Conservation (phyloP, 2,888 invertebrate genomes). For the Coenonympha glycerion region DNA sequence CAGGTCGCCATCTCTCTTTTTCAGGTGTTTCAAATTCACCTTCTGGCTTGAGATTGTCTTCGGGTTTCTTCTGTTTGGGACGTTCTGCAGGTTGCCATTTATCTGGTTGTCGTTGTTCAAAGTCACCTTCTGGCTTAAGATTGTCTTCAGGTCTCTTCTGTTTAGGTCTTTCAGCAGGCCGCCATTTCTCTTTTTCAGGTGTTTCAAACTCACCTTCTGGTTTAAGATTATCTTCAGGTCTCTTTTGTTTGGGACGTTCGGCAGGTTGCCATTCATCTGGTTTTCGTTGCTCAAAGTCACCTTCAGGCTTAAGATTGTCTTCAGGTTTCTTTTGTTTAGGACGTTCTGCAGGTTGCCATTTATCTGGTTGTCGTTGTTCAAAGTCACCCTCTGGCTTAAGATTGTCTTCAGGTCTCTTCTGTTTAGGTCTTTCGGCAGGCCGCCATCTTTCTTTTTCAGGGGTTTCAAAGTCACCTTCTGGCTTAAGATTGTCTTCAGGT, state of each 20-base stretch:
- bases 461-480: slow-evolving; percentile 73
- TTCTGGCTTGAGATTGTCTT: slow-evolving; percentile 75
- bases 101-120: slow-evolving; percentile 46
- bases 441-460: slow-evolving; percentile 47
- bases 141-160: slow-evolving; percentile 71
- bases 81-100: slow-evolving; percentile 58
- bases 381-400: slow-evolving; percentile 72
- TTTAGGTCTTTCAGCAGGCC: slow-evolving; percentile 52
- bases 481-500: slow-evolving; percentile 73
- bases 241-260: slow-evolving; percentile 51
- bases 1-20: slow-evolving; percentile 45
- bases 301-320: slow-evolving; percentile 60
- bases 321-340: slow-evolving; percentile 50
- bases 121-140: slow-evolving; percentile 73
- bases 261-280: slow-evolving; percentile 49
- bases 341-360: slow-evolving; percentile 53
- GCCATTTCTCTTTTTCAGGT: slow-evolving; percentile 43
- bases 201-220: slow-evolving; percentile 73
- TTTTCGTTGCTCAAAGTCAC: slow-evolving; percentile 38
- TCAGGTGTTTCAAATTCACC: slow-evolving; percentile 67
- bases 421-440: slow-evolving; percentile 58
- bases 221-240: slow-evolving; percentile 67
- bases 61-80: slow-evolving; percentile 54
- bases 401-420: slow-evolving; percentile 70
- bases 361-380: too few species aligned